Conservation (phyloP, 2,113 vertebrate genomes). For the Propithecus coquereli region DNA sequence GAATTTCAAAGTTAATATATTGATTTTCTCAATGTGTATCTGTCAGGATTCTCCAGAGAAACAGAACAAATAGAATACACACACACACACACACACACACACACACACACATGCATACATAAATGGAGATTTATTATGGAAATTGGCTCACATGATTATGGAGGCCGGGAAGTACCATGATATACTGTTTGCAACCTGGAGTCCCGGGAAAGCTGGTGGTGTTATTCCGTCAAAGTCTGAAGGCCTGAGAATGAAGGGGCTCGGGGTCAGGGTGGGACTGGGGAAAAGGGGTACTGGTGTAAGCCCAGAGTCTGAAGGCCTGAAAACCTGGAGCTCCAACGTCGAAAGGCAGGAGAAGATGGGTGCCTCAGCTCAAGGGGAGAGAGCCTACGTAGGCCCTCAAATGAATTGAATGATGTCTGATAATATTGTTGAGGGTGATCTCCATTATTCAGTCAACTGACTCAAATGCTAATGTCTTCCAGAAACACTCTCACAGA, state of each 20-base stretch:
- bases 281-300: not conserved
- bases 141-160: not conserved
- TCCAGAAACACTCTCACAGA: not conserved
- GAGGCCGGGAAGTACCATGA: not conserved
- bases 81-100: too few relatives aligned
- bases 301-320: not conserved
- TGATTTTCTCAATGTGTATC: not conserved
- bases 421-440: not conserved
- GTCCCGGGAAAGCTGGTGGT: not conserved
- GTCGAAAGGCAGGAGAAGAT: not conserved
- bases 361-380: not conserved
- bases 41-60: not conserved
- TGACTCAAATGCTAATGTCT: not conserved
- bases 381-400: not conserved
- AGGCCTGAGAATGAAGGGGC: not conserved
- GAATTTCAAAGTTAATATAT: not conserved
- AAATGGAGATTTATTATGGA: not conserved
- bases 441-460: not conserved
- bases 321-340: not conserved
- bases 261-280: accelerated
- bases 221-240: not conserved
- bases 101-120: too few relatives aligned
- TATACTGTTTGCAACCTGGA: not conserved
- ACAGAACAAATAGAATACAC: not conserved
- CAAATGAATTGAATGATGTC: not conserved